Evolutionary conservation across 1,140 invertebrate species (phyloP).

Genomic region (Eurosta solidaginis): DNA sequence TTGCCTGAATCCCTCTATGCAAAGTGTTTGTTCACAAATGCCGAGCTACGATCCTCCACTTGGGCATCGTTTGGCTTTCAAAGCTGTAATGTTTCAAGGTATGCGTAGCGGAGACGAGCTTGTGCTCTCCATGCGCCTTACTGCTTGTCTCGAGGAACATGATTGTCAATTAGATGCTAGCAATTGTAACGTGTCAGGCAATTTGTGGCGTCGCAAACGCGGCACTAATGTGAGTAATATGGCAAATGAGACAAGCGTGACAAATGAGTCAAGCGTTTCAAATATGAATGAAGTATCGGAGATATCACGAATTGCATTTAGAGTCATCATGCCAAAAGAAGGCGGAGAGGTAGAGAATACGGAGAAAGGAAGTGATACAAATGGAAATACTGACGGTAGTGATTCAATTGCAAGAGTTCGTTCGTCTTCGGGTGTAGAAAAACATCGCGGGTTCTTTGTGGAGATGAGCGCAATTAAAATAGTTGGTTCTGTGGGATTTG

Average conservation of each 20-base stretch:
- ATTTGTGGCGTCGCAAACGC: constrained; percentile 41
- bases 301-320: constrained; percentile 44
- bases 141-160: constrained; percentile 65
- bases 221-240: constrained; percentile 26
- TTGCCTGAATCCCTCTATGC: constrained; percentile 66
- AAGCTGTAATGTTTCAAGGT: constrained; percentile 72
- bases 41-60: constrained; percentile 60
- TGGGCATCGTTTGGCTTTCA: constrained; percentile 60
- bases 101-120: constrained; percentile 69
- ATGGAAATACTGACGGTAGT: no score
- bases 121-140: constrained; percentile 65
- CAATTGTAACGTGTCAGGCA: constrained; percentile 39
- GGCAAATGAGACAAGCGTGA: background rate
- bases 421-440: background rate
- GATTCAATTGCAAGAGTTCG: background rate
- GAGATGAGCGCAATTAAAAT: constrained; percentile 40
- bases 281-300: constrained; percentile 48
- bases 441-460: background rate
- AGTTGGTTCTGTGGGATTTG: constrained; percentile 45
- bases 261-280: background rate
- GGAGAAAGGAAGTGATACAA: background rate
- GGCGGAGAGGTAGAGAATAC: background rate
- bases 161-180: constrained; percentile 62
- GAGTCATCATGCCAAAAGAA: constrained; percentile 43
- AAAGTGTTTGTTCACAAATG: constrained; percentile 63